Conservation (phyloP, 2,888 invertebrate species). For the Boloria selene region DNA sequence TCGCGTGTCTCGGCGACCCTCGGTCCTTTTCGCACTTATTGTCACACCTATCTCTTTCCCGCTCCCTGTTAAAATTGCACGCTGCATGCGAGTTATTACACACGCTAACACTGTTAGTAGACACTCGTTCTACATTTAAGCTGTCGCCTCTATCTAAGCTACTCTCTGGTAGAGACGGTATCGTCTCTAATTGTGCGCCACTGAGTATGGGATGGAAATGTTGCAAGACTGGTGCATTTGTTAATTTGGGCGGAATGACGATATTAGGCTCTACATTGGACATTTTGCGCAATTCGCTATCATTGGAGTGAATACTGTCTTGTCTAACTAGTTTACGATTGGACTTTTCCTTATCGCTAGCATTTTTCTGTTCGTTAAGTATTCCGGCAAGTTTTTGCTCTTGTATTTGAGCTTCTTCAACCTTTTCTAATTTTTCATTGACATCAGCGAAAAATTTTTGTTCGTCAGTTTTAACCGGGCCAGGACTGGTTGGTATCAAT, state of each 20-base stretch:
- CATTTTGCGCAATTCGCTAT: conserved; percentile 59
- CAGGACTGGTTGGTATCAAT: conserved; percentile 68
- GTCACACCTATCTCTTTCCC: conserved; percentile 59
- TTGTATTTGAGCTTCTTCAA: conserved; percentile 55
- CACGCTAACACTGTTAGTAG: conserved; percentile 76
- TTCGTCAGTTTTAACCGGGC: conserved; percentile 50
- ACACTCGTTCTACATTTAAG: conserved; percentile 60
- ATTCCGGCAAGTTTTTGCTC: conserved; percentile 33
- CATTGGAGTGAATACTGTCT: conserved; percentile 65
- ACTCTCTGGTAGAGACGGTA: conserved; percentile 70
- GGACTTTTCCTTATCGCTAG: conserved; percentile 41
- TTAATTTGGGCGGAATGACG: conserved; percentile 55
- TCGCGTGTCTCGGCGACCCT: conserved; percentile 75
- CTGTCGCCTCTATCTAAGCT: conserved; percentile 61
- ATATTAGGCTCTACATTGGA: conserved; percentile 57
- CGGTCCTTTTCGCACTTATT: conserved; percentile 55
- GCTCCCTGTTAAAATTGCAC: conserved; percentile 76
- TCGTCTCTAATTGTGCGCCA: conserved; percentile 67
- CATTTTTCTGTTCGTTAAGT: conserved; percentile 19
- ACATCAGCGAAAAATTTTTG: conserved; percentile 71
- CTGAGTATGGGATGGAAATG: conserved; percentile 69
- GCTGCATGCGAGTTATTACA: conserved; percentile 82
- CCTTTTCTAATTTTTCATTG: conserved; percentile 64
- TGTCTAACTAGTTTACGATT: conserved; percentile 61
- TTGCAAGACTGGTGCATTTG: conserved; percentile 60